phyloP scores from a whole-genome alignment of 2,888 invertebrate species.

The Lacanobia wlatinum region DNA sequence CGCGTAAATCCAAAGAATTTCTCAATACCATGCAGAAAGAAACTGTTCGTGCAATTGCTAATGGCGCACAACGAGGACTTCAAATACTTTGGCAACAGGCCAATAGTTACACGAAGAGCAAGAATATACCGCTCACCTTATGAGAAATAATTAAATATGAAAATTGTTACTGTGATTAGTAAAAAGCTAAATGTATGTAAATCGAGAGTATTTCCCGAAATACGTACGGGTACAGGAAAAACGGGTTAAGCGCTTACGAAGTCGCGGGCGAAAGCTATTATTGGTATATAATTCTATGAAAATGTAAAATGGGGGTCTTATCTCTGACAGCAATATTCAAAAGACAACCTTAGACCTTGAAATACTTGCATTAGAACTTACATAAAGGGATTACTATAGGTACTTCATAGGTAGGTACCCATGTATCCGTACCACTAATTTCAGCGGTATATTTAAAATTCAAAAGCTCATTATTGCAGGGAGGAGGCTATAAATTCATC shows the following conservation, averaged over 20 bases:
- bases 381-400: no score
- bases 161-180: background rate
- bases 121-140: slow-evolving; percentile 1
- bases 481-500: slow-evolving; percentile 53
- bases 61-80: slow-evolving; percentile 34
- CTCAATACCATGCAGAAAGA: slow-evolving; percentile 34
- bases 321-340: background rate
- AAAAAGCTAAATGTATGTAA: background rate
- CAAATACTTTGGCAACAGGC: slow-evolving; percentile 30
- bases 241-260: no score
- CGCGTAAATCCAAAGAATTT: slow-evolving; percentile 27
- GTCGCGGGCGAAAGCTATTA: no score
- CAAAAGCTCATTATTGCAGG: slow-evolving; percentile 59
- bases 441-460: slow-evolving; percentile 60
- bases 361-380: background rate
- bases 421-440: slow-evolving; percentile 38
- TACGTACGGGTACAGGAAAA: no score
- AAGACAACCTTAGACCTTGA: background rate
- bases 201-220: no score
- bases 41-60: slow-evolving; percentile 42
- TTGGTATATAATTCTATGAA: no score
- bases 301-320: no score
- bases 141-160: background rate
- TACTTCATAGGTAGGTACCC: background rate
- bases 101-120: slow-evolving; percentile 22